phyloP scores from a whole-genome alignment of 2,888 invertebrate species.

The Ischnura elegans region DNA sequence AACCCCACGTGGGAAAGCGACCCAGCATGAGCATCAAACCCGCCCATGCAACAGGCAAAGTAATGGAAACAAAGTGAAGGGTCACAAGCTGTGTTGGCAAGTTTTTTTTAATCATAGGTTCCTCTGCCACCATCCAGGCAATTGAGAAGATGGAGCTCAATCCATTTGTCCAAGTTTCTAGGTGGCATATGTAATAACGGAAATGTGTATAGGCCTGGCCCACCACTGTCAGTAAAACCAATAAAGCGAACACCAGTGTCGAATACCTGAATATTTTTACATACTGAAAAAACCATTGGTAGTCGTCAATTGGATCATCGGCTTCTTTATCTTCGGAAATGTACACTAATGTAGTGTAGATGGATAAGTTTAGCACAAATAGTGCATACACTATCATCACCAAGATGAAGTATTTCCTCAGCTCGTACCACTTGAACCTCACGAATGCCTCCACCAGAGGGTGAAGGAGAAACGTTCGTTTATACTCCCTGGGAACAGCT shows the following conservation, averaged over 20 bases:
- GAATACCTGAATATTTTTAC: background rate
- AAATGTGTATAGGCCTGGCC: conserved; percentile 78
- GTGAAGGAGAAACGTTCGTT: conserved; percentile 78
- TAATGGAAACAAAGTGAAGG: conserved; percentile 79
- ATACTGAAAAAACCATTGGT: background rate
- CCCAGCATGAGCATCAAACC: conserved; percentile 81
- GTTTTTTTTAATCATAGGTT: background rate
- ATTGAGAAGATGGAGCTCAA: conserved; percentile 24
- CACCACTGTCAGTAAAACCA: conserved; percentile 78
- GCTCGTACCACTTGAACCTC: conserved; percentile 81
- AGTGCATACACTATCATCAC: conserved; percentile 79
- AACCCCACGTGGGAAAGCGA: conserved; percentile 80
- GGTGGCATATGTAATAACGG: background rate
- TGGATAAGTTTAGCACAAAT: conserved; percentile 79
- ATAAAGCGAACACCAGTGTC: background rate
- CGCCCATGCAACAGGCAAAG: conserved; percentile 80
- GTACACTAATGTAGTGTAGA: conserved; percentile 75
- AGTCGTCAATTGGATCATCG: background rate
- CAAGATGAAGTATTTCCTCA: conserved; percentile 80
- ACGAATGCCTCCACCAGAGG: conserved; percentile 82
- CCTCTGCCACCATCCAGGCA: background rate
- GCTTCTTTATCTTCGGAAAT: background rate
- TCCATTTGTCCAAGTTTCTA: conserved; percentile 44
- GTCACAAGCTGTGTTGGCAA: conserved; percentile 74
- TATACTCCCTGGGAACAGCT: background rate